A percentile compares a stretch with the other conserved stretches of the same genome.
Conservation (phyloP, 92 coral and sea anemone genomes). For the Metridium senile region DNA sequence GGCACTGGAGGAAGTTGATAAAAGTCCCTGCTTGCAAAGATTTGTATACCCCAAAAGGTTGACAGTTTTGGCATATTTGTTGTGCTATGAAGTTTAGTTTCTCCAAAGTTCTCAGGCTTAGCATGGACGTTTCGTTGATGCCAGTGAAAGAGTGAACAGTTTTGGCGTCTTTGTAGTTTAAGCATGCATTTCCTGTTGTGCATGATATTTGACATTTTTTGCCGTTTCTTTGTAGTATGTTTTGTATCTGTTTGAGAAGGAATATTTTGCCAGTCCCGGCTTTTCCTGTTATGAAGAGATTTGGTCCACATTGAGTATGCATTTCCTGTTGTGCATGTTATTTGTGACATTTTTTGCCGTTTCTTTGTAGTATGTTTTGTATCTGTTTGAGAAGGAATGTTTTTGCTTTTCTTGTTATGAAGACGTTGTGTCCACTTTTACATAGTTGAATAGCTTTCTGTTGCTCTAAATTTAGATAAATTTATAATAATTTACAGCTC, state of each 20-base stretch:
- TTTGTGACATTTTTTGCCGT: background rate
- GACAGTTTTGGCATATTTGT: constrained; percentile 1
- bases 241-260: background rate
- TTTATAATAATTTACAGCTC: too few relatives aligned
- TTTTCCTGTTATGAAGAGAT: background rate
- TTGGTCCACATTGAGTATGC: background rate
- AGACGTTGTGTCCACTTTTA: background rate
- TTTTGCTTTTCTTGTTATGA: background rate
- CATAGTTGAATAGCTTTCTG: background rate
- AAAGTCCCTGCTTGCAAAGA: constrained; percentile 57
- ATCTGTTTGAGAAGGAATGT: background rate
- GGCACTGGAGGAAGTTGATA: constrained; percentile 52
- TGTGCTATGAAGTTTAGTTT: constrained; percentile 22
- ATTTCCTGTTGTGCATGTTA: background rate
- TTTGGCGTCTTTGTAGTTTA: constrained; percentile 5
- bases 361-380: background rate
- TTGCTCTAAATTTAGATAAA: background rate
- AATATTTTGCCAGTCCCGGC: background rate
- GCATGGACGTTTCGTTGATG: constrained; percentile 48
- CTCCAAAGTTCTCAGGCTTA: constrained; percentile 41
- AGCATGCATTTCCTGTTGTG: background rate
- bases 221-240: background rate
- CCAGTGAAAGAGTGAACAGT: constrained; percentile 65
- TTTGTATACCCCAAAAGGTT: constrained; percentile 51
- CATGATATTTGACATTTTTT: background rate